phyloP scores from a whole-genome alignment of 2,888 invertebrate species.

The Noctua pronuba region DNA sequence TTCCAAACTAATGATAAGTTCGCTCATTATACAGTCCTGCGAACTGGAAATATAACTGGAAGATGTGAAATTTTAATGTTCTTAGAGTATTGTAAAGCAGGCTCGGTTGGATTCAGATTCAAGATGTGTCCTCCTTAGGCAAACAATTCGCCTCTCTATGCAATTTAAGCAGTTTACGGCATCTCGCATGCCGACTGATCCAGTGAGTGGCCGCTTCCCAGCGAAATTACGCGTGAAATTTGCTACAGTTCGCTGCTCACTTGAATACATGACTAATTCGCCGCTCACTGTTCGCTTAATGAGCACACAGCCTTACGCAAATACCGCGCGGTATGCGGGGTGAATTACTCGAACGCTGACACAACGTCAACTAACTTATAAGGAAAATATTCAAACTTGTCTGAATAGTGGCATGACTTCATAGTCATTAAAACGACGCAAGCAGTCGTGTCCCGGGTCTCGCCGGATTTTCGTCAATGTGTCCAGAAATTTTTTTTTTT shows the following conservation, averaged over 20 bases:
- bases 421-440: neutral
- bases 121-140: neutral
- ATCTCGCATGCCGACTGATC: neutral
- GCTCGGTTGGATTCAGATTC: neutral
- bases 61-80: conserved; percentile 13
- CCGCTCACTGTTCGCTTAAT: neutral
- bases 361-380: neutral
- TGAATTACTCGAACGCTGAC: neutral
- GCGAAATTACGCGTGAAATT: neutral
- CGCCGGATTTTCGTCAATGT: neutral
- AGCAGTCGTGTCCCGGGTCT: neutral
- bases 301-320: neutral
- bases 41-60: conserved; percentile 45
- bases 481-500: neutral
- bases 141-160: neutral
- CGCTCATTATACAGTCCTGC: conserved; percentile 39
- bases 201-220: neutral
- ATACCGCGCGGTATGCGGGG: neutral
- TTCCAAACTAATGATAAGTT: conserved; percentile 45
- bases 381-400: neutral
- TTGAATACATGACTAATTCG: neutral
- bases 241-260: neutral
- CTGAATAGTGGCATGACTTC: neutral
- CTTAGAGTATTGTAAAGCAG: neutral
- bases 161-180: neutral